Base-by-base conservation (phyloP, 2,113 vertebrate genomes). In the Bombycilla garrulus region DNA sequence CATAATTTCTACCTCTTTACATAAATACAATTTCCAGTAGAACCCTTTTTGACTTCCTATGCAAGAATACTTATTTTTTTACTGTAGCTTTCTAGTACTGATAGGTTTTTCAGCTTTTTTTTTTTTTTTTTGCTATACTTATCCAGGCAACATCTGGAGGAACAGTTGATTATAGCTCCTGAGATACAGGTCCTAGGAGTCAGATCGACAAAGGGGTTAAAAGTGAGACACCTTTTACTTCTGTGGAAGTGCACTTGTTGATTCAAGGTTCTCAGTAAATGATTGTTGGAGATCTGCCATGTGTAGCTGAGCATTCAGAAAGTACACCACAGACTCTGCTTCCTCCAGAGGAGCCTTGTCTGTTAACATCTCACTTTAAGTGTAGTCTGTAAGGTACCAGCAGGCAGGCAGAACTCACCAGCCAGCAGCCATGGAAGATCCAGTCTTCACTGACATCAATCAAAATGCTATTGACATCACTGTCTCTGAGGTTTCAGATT, bases 211-310 rank as follows among this genome's bases (percentile, higher is more conserved):
- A 97, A 98, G 67, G 97, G 91, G 98, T 98, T 98, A 98, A 98
- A 93, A 88, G 54, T 51, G 61, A 91, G 65, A 62, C 67, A 71
- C 92, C 97, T 97, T 87, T 65, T 58, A 69, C 36, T 85, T 92
- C 47, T 40, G 14, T 94, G 93, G 70, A 94, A 96, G 85, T 78
- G 81, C 81, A 94, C 94, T 93, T 97, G 91, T 93, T 94, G 97
- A 96, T 94, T 96, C 96, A 97, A 96, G 95, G 90, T 61, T 91
- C 96, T 95, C 26, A 3, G 98, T 98, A 97, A 98, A 98, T 98
- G 97, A 98, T 98, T 98, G 96, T 81, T 97, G 94, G 96, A 97
- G 88, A 70, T 77, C 81, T 97, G 95, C 96, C 97, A 95, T 87
- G 85, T 84, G 92, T 91, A 97, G 90, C 95, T 86, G 90, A 91